Percentiles rank a stretch among this genome's conserved stretches.
phyloP scores from a whole-genome alignment of 2,888 invertebrate species.

The Asteroscopus sphinx region DNA sequence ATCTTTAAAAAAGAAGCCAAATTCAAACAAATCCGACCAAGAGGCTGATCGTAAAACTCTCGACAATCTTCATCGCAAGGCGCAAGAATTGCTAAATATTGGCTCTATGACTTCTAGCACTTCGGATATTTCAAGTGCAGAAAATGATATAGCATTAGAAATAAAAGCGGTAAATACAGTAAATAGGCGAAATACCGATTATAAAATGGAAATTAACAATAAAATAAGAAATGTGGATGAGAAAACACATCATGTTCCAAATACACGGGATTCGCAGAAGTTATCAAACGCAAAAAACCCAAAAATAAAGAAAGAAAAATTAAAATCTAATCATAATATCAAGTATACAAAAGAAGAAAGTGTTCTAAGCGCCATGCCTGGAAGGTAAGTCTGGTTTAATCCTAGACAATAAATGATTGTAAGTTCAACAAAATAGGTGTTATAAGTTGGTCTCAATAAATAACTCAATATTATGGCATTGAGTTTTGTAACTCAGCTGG shows the following conservation, averaged over 20 bases:
- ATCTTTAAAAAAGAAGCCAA: slow-evolving; percentile 40
- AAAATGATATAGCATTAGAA: slow-evolving; percentile 51
- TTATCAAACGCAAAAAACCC: slow-evolving; percentile 19
- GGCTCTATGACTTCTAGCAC: slow-evolving; percentile 75
- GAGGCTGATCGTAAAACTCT: slow-evolving; percentile 70
- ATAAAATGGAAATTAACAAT: slow-evolving; percentile 19
- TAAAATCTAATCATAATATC: slow-evolving; percentile 28
- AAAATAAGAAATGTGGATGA: slow-evolving; percentile 27
- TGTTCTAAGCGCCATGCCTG: slow-evolving; percentile 16
- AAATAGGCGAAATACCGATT: slow-evolving; percentile 7
- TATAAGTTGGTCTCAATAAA: neutral
- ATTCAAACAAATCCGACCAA: slow-evolving; percentile 57
- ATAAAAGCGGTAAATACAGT: slow-evolving; percentile 34
- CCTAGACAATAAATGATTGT: too few relatives aligned
- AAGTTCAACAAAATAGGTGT: too few relatives aligned
- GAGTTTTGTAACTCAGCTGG: too few relatives aligned
- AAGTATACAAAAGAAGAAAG: slow-evolving; percentile 37
- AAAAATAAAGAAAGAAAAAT: slow-evolving; percentile 43
- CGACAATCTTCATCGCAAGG: slow-evolving; percentile 81
- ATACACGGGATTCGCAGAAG: slow-evolving; percentile 10
- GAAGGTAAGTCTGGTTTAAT: slow-evolving; percentile 35
- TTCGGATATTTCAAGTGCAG: slow-evolving; percentile 73
- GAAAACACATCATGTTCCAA: slow-evolving; percentile 4
- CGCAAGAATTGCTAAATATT: slow-evolving; percentile 80
- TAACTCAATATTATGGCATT: too few relatives aligned